Conservation (phyloP, 2,797 vertebrate genomes). For the Manis javanica region DNA sequence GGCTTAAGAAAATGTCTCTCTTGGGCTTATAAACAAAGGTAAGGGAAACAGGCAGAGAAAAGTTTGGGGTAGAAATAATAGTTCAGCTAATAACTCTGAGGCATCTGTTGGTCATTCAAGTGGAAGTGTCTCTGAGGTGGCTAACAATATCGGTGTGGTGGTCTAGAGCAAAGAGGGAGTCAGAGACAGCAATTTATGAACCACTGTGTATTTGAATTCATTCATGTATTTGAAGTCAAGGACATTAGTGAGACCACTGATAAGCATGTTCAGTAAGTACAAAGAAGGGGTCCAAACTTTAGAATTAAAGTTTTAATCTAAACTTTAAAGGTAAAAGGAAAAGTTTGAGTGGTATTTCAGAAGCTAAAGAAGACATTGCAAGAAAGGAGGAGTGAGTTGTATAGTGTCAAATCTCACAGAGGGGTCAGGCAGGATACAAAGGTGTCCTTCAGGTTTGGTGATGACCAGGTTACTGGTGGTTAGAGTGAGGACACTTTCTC, state of each 20-base stretch:
- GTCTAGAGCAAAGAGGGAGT: background rate
- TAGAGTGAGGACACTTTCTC: background rate
- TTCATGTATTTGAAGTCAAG: background rate
- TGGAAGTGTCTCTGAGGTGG: background rate
- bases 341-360: background rate
- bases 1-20: background rate
- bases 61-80: background rate
- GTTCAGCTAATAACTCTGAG: background rate
- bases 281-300: slow-evolving; percentile 17
- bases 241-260: background rate
- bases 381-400: background rate
- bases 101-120: background rate
- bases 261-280: background rate
- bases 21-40: background rate
- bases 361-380: slow-evolving; percentile 8
- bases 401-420: background rate
- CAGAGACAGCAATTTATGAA: background rate
- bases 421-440: background rate
- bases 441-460: background rate
- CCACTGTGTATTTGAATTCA: too few relatives aligned
- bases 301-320: background rate
- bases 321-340: background rate
- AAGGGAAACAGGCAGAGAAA: slow-evolving; percentile 13
- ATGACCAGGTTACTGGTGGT: background rate
- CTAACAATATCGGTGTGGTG: background rate